Percentiles rank a stretch among this genome's conserved stretches.
Evolutionary conservation across 2,113 vertebrate genomes (phyloP).

Genomic region (Sylvilagus bachmani): DNA sequence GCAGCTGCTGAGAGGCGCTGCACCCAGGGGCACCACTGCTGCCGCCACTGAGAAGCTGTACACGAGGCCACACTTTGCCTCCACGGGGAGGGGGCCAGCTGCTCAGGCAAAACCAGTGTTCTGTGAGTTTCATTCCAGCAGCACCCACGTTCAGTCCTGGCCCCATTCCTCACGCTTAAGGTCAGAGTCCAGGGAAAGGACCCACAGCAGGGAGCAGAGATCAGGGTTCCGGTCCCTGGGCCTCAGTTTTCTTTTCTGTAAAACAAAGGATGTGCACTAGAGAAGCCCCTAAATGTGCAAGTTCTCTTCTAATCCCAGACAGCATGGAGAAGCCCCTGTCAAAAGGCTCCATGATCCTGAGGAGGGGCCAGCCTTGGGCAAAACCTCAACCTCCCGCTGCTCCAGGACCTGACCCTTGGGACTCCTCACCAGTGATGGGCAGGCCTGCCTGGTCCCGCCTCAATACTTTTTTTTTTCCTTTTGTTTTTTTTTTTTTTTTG

Average conservation of each 20-base stretch:
- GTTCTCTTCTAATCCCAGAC: background rate
- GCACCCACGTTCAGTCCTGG: rapidly evolving
- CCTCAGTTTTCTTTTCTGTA: constrained; percentile 1
- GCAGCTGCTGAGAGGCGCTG: background rate
- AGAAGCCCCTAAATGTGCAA: background rate
- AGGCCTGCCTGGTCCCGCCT: background rate
- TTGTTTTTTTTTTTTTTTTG: too few species aligned
- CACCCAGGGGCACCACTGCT: background rate
- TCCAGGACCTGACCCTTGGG: background rate
- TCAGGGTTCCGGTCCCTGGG: background rate
- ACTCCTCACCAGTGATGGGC: background rate
- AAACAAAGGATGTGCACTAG: background rate
- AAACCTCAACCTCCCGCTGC: background rate
- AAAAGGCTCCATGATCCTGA: background rate
- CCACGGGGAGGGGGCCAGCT: background rate
- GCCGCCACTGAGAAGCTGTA: background rate
- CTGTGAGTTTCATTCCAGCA: background rate
- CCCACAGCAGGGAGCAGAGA: background rate
- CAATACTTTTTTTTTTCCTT: too few species aligned
- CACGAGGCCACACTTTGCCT: background rate
- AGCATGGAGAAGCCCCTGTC: background rate
- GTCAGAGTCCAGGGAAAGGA: background rate
- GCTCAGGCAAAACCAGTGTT: background rate
- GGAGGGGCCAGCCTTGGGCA: background rate
- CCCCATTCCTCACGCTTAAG: background rate